Percentiles rank a stretch among this genome's conserved stretches.
Conservation (phyloP, 1,140 invertebrate species). For the Aphelenchoides fujianensis region DNA sequence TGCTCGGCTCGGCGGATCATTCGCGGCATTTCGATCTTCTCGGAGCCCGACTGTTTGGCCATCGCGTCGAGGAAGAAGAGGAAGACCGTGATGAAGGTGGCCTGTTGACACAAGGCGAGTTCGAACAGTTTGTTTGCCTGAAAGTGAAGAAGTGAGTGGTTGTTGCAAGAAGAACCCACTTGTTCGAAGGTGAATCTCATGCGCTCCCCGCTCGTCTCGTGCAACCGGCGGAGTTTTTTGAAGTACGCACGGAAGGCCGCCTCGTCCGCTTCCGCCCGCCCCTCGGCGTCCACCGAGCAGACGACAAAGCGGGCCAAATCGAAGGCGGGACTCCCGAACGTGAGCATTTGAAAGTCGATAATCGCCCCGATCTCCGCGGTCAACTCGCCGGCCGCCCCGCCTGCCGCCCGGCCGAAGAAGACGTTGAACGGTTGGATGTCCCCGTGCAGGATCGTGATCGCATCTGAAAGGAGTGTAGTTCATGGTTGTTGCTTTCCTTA, state of each 20-base stretch:
- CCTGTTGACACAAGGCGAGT: constrained; percentile 2
- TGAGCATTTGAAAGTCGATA: neutral
- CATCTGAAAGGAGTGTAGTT: neutral
- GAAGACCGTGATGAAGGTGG: neutral
- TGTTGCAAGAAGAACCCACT: no score
- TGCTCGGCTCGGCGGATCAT: neutral
- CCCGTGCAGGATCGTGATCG: neutral
- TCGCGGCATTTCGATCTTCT: neutral
- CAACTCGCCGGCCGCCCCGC: neutral
- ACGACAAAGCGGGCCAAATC: constrained; percentile 2
- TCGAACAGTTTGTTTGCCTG: neutral
- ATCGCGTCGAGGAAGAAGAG: constrained; percentile 5
- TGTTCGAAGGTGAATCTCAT: neutral
- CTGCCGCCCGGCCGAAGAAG: neutral
- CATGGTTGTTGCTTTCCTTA: neutral
- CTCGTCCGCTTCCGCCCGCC: neutral
- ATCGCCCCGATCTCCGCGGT: neutral
- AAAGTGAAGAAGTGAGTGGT: neutral
- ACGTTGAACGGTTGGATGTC: constrained; percentile 12
- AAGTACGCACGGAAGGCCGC: neutral
- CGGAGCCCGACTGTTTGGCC: neutral
- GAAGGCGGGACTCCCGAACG: neutral
- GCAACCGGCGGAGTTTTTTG: neutral
- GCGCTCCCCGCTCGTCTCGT: neutral
- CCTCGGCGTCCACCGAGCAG: neutral